Base-by-base conservation (phyloP, 2,888 invertebrate genomes). In the Mellilla xanthometata region DNA sequence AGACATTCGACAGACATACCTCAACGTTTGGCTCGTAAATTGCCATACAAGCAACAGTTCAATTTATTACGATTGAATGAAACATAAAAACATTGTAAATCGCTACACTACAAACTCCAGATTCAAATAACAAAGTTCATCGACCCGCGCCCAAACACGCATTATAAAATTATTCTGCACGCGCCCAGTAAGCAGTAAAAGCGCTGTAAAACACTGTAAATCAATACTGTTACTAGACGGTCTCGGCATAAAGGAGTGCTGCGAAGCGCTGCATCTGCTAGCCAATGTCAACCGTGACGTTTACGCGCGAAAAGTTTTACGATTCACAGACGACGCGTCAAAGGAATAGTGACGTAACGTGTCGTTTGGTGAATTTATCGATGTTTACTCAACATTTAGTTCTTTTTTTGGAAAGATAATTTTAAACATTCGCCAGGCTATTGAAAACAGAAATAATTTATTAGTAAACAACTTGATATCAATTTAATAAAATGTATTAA, bases 271-370 rank as follows among this genome's bases (percentile, higher is more conserved):
- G 73, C 86, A 86, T 84, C 85, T 84, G 86, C 83, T 85, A 68
- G 63, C 71, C 74, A 73, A 74, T 76, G 81, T 82, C 87, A 81
- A 76, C 72, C 65, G 76, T 82, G 89, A 89, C 87, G 79, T 89
- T 89, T 86, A 88, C 86, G 87, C 85, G 85, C 87, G 79, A 83
- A 86, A 84, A 88, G 86, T 84, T 89, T 87, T 88, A 89, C 78
- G 87, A 84, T 68, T 72, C 60, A 70, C 81, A 86, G 89, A 85
- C 87, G 65, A 68, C 66, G 76, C 76, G 78, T 76, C 77, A 76
- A 75, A 76, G 66, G 56, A 64, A 63, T 64, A 85, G 84, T 76
- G 84, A 65, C 67, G 84, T 66, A 60, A 65, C 53, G 47, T 36
- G 58, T 35, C 55, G 56, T 51, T 39, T 38, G 52, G 31, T 52